Evolutionary conservation across 23 tunicate genomes (phyloP).

Genomic region (Pegea sp.): DNA sequence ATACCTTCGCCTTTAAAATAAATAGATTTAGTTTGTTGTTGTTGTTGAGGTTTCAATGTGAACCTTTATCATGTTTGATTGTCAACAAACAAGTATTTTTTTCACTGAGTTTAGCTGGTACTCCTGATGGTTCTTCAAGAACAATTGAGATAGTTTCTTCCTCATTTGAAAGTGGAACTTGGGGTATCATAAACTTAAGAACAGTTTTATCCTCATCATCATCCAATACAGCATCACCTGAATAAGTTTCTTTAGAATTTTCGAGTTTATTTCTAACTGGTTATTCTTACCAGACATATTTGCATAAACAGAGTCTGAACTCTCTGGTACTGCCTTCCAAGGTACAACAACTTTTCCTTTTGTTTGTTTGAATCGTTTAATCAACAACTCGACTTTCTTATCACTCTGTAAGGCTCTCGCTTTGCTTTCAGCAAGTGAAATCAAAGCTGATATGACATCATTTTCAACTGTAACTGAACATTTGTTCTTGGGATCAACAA

Average conservation of each 20-base stretch:
- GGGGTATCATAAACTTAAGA: slow-evolving; percentile 47
- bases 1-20: slow-evolving; percentile 34
- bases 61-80: slow-evolving; percentile 55
- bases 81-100: slow-evolving; percentile 23
- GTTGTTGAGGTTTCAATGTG: background rate
- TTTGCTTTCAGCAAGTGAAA: slow-evolving; percentile 18
- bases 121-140: slow-evolving; percentile 81
- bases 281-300: slow-evolving; percentile 41
- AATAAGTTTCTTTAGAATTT: no score
- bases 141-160: slow-evolving; percentile 36
- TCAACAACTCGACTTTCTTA: slow-evolving; percentile 6
- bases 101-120: slow-evolving; percentile 38
- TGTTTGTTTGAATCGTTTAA: background rate
- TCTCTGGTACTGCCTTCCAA: slow-evolving; percentile 28
- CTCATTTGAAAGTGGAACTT: slow-evolving; percentile 35
- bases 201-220: slow-evolving; percentile 49
- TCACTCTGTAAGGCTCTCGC: slow-evolving; percentile 50
- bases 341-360: slow-evolving; percentile 67
- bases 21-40: background rate
- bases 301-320: slow-evolving; percentile 23
- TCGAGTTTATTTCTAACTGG: no score
- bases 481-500: slow-evolving; percentile 23
- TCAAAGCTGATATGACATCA: slow-evolving; percentile 36
- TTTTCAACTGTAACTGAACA: slow-evolving; percentile 43
- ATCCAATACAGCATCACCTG: slow-evolving; percentile 63